phyloP scores from a whole-genome alignment of 92 coral and sea anemone species.

The Bergia puertoricense region DNA sequence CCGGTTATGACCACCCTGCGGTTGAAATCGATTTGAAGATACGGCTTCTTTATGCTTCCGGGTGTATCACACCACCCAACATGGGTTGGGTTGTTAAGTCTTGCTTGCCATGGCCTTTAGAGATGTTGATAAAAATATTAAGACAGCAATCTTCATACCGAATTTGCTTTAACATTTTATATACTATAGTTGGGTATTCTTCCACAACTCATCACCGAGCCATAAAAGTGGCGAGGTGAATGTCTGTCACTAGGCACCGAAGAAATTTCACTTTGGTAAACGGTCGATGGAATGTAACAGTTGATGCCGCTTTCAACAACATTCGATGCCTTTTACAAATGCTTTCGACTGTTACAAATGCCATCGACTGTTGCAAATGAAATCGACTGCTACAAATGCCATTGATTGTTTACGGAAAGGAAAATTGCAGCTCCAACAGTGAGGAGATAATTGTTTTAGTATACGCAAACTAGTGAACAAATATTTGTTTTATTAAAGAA shows the following conservation, averaged over 20 bases:
- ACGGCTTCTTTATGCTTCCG: not conserved
- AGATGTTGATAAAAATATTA: not conserved
- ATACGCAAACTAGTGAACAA: not conserved
- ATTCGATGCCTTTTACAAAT: no score
- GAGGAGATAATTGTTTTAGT: not conserved
- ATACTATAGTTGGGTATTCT: no score
- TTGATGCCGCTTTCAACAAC: no score
- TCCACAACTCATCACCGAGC: no score
- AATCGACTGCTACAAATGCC: no score
- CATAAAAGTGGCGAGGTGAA: not conserved
- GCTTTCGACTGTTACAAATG: no score
- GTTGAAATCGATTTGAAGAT: slow-evolving; percentile 47
- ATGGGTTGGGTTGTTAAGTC: not conserved
- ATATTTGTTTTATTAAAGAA: no score
- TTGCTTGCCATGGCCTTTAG: slow-evolving; percentile 21
- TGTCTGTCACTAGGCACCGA: no score
- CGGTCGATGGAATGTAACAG: no score
- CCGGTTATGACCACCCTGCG: slow-evolving; percentile 40
- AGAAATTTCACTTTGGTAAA: no score
- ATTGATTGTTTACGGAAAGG: no score
- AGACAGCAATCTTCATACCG: not conserved
- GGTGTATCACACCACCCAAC: slow-evolving; percentile 32
- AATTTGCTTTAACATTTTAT: not conserved
- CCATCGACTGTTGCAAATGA: no score
- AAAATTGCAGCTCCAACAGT: not conserved